Base-by-base conservation (phyloP, 2,797 vertebrate species). In the Ataeniobius toweri region DNA sequence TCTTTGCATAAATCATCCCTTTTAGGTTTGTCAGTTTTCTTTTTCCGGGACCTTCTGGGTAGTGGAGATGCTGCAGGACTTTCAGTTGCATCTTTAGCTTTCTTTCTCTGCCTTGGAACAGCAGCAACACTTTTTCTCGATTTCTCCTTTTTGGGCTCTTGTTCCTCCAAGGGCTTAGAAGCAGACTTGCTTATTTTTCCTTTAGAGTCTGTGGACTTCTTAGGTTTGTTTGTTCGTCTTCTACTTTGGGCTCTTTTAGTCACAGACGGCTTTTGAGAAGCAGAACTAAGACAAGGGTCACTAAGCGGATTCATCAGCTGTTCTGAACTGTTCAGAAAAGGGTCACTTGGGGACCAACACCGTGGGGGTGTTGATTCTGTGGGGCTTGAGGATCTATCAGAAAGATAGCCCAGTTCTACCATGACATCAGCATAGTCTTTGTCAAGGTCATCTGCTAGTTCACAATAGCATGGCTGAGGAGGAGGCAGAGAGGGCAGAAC, bases 291-390 rank as follows among this genome's bases (percentile, higher is more conserved):
- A 79, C 93, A 96, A 53, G 95, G 94, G 75, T 96, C 94, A 73
- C 94, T 96, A 83, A 93, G 93, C 69, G 96, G 96, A 89, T 97
- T 96, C 85, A 96, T 96, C 61, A 97, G 94, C 72, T 95, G 91
- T 78, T 94, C 95, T 76, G 93, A 92, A 50, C 93, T 90, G 86
- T 96, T 96, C 88, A 96, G 95, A 83, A 96, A 94, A 74, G 97
- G 96, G 86, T 98, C 98, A 86, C 97, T 98, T 61, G 98, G 98
- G 86, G 98, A 99, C 98, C 98, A 99, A 91, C 98, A 99, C 26
- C 98, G 97, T 84, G 98, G 98, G 20, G 98, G 98, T 51, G 98
- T 98, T 36, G 95, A 96, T 87, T 97, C 95, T 85, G 94, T 68
- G 9, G 98, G 97, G 91, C 97, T 99, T 85, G 95, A 93, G 83